Percentiles rank a stretch among this genome's conserved stretches.
Evolutionary conservation across 2,797 vertebrate genomes (phyloP).

Genomic region (Syncerus caffer): DNA sequence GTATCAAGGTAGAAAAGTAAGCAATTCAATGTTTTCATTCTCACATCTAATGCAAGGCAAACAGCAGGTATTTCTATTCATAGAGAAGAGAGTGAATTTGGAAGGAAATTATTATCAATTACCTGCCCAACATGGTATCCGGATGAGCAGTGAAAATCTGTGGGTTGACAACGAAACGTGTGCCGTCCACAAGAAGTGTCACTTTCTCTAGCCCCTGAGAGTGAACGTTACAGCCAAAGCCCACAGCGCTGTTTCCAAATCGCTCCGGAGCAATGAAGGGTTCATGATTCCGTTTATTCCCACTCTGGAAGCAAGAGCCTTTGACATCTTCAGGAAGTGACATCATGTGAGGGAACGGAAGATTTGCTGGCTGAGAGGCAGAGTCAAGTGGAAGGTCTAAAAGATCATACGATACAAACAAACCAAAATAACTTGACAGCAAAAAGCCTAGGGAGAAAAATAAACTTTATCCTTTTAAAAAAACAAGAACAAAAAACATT

Average conservation of each 20-base stretch:
- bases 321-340: conserved; percentile 74
- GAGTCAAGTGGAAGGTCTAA: conserved; percentile 69
- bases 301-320: conserved; percentile 76
- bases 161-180: conserved; percentile 87
- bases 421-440: conserved; percentile 1
- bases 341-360: conserved; percentile 66
- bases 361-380: conserved; percentile 48
- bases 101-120: not conserved
- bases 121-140: conserved; percentile 89
- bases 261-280: conserved; percentile 76
- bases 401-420: conserved; percentile 47
- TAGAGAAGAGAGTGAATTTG: not conserved
- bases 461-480: not conserved
- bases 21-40: not conserved
- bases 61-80: not conserved
- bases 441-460: not conserved
- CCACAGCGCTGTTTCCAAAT: conserved; percentile 67
- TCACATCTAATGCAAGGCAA: not conserved
- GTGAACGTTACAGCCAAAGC: conserved; percentile 70
- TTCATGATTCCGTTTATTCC: conserved; percentile 76
- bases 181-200: conserved; percentile 86
- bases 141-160: conserved; percentile 87
- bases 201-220: conserved; percentile 83
- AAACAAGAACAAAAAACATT: not conserved
- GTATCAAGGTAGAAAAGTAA: not conserved